Conservation (phyloP, 53 echinoderm and acorn worm species). For the Zoroaster sp. region DNA sequence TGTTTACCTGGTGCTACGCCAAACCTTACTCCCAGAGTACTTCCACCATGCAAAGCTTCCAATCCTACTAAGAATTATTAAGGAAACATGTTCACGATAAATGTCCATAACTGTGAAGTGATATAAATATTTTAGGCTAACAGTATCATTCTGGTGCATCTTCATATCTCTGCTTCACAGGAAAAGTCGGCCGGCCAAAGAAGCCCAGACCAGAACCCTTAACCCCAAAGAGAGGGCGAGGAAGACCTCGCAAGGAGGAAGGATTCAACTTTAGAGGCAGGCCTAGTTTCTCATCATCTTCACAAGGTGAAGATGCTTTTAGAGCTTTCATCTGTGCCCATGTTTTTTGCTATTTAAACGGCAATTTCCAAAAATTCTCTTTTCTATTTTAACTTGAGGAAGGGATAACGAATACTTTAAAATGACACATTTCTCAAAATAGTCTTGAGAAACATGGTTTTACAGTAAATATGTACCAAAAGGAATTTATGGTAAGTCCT, state of each 20-base stretch:
- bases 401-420: too few species aligned
- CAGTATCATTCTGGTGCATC: neutral
- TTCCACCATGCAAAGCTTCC: neutral
- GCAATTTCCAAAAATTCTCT: too few species aligned
- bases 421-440: too few species aligned
- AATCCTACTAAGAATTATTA: neutral
- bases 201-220: neutral
- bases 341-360: too few species aligned
- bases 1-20: too few species aligned
- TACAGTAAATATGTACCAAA: too few species aligned
- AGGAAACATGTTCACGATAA: neutral
- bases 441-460: too few species aligned
- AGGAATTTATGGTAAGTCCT: too few species aligned
- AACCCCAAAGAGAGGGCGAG: conserved; percentile 20
- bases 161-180: neutral
- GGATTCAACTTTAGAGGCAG: neutral
- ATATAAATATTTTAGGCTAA: too few species aligned
- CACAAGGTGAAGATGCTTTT: neutral
- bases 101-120: neutral
- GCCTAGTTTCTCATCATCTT: neutral
- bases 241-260: neutral
- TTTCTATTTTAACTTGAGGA: too few species aligned
- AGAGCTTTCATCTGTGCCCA: too few species aligned
- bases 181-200: conserved; percentile 21
- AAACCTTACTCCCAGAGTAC: too few species aligned